Evolutionary conservation across 2,797 vertebrate genomes (phyloP).

Genomic region (Nasua narica): DNA sequence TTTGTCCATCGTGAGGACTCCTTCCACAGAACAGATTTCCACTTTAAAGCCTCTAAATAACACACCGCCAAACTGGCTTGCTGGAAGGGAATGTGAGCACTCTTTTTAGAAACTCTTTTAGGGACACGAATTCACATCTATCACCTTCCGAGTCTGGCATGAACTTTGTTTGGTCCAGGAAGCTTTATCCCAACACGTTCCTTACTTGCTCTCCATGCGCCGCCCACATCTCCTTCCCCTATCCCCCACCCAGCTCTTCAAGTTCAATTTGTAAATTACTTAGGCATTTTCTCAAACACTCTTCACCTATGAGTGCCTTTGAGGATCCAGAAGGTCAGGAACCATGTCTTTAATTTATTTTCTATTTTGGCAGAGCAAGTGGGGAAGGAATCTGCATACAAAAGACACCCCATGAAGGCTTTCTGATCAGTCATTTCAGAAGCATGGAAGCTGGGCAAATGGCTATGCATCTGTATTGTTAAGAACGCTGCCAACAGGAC

Average conservation of each 20-base stretch:
- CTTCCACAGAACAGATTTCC: background rate
- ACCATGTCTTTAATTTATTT: background rate
- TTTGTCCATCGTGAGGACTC: background rate
- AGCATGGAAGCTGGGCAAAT: background rate
- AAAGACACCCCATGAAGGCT: background rate
- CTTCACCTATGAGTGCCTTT: background rate
- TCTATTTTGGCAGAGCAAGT: background rate
- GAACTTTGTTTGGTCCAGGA: background rate
- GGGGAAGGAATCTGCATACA: background rate
- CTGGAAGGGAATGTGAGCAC: background rate
- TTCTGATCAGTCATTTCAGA: background rate
- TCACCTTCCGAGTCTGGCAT: background rate
- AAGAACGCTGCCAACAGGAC: background rate
- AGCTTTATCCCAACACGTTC: background rate
- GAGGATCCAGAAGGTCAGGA: background rate
- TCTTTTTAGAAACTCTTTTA: background rate
- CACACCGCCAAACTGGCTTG: background rate
- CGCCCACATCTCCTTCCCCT: too few species aligned
- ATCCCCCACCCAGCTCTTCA: too few species aligned
- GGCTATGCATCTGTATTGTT: background rate
- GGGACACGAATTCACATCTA: background rate
- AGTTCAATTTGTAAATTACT: background rate
- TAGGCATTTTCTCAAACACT: background rate
- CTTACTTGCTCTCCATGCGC: background rate
- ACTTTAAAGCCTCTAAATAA: background rate